A percentile compares a stretch with the other conserved stretches of the same genome.
phyloP scores from a whole-genome alignment of 2,113 vertebrate genomes.

The Limanda limanda region DNA sequence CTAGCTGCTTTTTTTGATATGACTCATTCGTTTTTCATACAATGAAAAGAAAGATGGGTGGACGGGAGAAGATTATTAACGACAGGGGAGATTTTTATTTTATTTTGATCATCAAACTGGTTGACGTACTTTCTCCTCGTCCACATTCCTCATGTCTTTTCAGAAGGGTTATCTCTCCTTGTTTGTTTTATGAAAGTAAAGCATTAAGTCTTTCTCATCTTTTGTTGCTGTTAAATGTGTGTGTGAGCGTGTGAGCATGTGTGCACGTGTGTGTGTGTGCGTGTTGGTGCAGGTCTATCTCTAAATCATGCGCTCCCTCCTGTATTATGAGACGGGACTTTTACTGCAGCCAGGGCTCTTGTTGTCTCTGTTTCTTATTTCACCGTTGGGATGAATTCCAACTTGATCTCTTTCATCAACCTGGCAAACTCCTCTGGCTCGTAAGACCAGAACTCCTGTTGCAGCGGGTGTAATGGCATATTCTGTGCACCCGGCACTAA shows the following conservation, averaged over 20 bases:
- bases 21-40: too few relatives aligned
- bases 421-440: conserved; percentile 11
- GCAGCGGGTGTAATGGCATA: conserved; percentile 9
- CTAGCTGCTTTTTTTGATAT: too few relatives aligned
- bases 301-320: conserved; percentile 11
- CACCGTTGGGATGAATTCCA: neutral
- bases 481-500: conserved; percentile 4
- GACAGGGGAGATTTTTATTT: too few relatives aligned
- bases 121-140: too few relatives aligned
- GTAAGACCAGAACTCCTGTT: conserved; percentile 29
- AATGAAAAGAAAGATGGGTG: too few relatives aligned
- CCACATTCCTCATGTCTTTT: neutral
- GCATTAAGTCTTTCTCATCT: neutral
- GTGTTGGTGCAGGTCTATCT: neutral
- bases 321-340: conserved; percentile 20
- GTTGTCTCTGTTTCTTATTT: conserved; percentile 15
- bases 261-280: neutral
- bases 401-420: neutral
- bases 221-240: neutral
- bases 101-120: too few relatives aligned
- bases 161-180: neutral
- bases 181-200: neutral
- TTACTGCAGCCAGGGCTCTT: conserved; percentile 6
- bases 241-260: neutral
- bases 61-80: too few relatives aligned